phyloP scores from a whole-genome alignment of 2,888 invertebrate genomes.

The Apotomis betuletana region DNA sequence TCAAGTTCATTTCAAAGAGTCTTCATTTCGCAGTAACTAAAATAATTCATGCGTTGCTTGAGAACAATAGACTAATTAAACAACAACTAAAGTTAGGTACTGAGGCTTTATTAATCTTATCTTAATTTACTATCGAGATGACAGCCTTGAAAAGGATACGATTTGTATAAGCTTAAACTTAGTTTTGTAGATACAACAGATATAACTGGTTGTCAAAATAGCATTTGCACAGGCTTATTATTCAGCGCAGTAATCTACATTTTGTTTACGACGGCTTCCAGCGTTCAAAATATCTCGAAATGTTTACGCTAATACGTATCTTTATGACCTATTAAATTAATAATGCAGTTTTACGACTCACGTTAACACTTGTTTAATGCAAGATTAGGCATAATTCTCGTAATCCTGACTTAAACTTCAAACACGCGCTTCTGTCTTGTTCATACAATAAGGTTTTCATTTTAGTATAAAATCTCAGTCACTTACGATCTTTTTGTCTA shows the following conservation, averaged over 20 bases:
- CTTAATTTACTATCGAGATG: too few species aligned
- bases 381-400: slow-evolving; percentile 31
- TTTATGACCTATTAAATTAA: slow-evolving; percentile 38
- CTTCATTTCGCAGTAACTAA: background rate
- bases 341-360: slow-evolving; percentile 24
- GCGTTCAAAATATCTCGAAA: slow-evolving; percentile 37
- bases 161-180: too few species aligned
- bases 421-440: slow-evolving; percentile 8
- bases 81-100: too few species aligned
- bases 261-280: slow-evolving; percentile 20
- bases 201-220: slow-evolving; percentile 19
- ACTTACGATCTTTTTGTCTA: background rate
- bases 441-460: background rate
- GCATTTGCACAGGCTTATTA: slow-evolving; percentile 9
- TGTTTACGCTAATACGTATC: slow-evolving; percentile 36
- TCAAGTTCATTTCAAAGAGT: background rate
- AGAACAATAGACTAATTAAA: background rate
- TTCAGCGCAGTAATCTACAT: slow-evolving; percentile 30
- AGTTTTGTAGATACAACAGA: background rate
- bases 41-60: background rate
- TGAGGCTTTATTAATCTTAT: too few species aligned
- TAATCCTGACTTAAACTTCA: slow-evolving; percentile 24
- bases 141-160: too few species aligned
- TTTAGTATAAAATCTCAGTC: background rate
- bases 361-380: slow-evolving; percentile 41